A percentile compares a stretch with the other conserved stretches of the same genome.
Evolutionary conservation across 2,888 invertebrate genomes (phyloP).

Genomic region (Meganola albula): DNA sequence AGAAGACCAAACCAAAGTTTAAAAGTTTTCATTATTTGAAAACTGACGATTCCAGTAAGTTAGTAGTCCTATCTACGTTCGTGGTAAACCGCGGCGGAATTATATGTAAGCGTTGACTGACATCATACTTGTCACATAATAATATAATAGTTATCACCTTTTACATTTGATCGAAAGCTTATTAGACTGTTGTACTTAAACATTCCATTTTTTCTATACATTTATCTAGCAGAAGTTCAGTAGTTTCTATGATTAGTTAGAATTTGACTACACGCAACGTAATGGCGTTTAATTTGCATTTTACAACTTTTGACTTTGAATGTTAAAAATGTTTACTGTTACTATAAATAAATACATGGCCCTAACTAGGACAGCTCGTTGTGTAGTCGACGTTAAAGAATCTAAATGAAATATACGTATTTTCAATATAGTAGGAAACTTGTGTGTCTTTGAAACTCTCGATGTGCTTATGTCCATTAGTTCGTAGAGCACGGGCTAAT

Average conservation of each 20-base stretch:
- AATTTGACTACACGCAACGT: constrained; percentile 47
- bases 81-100: constrained; percentile 36
- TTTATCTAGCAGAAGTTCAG: constrained; percentile 51
- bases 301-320: constrained; percentile 42
- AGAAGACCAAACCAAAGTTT: too few relatives aligned
- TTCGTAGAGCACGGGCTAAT: constrained; percentile 47
- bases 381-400: constrained; percentile 60
- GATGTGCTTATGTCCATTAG: constrained; percentile 75
- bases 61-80: too few relatives aligned
- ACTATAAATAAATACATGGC: constrained; percentile 46
- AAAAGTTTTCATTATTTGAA: too few relatives aligned
- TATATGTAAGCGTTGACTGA: constrained; percentile 64
- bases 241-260: constrained; percentile 55
- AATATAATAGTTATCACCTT: constrained; percentile 40
- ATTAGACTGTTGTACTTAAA: constrained; percentile 73
- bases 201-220: constrained; percentile 70
- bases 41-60: too few relatives aligned
- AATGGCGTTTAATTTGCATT: constrained; percentile 56
- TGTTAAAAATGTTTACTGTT: constrained; percentile 44
- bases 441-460: constrained; percentile 73
- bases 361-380: constrained; percentile 72
- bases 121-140: constrained; percentile 58
- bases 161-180: constrained; percentile 52
- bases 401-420: constrained; percentile 51
- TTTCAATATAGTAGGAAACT: constrained; percentile 67